phyloP scores from a whole-genome alignment of 2,888 invertebrate species.

The Sepioteuthis lessoniana region DNA sequence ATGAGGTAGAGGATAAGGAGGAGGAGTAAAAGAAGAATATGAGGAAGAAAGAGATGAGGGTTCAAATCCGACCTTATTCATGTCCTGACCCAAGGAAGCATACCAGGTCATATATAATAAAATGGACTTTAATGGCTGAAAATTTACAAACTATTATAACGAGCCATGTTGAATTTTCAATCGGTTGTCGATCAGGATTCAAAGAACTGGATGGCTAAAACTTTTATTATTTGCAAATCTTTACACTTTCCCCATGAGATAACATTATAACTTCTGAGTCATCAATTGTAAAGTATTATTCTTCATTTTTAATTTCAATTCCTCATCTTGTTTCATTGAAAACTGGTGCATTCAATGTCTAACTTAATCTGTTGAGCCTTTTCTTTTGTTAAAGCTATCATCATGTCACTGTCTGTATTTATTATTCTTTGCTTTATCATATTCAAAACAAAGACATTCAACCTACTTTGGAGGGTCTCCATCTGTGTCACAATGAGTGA shows the following conservation, averaged over 20 bases:
- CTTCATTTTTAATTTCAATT: background rate
- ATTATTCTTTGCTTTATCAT: background rate
- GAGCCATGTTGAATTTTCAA: background rate
- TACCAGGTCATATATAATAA: too few species aligned
- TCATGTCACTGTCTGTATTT: background rate
- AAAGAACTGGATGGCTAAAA: background rate
- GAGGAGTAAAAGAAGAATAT: too few species aligned
- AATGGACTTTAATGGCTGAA: too few species aligned
- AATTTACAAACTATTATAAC: too few species aligned
- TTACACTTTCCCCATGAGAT: background rate
- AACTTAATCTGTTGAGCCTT: background rate
- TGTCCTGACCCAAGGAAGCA: too few species aligned
- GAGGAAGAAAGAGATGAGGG: too few species aligned
- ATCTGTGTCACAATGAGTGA: background rate
- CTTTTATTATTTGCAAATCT: background rate
- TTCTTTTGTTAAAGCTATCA: background rate
- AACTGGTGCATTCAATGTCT: background rate
- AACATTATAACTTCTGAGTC: background rate
- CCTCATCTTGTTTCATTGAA: background rate
- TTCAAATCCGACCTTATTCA: too few species aligned
- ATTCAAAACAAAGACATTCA: background rate
- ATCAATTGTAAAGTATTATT: background rate
- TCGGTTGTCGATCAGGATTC: background rate
- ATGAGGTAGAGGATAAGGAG: too few species aligned
- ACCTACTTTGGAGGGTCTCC: background rate